Evolutionary conservation across 2,113 vertebrate genomes (phyloP), one percentile per base, ranked within the genome.

Genomic region (Alligator sinensis): DNA sequence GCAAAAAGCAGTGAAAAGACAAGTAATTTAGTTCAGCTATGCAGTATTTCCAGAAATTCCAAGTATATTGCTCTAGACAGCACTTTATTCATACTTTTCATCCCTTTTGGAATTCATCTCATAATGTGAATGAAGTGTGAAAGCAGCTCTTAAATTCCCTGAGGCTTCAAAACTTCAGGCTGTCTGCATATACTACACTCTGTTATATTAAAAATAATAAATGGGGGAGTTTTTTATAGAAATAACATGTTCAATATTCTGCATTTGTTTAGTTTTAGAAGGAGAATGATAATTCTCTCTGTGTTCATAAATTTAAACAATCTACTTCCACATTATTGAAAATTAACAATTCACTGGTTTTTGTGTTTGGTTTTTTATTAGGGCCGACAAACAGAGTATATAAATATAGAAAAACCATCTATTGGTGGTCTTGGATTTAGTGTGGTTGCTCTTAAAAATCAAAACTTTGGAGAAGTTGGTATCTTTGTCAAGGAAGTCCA

Each of bases 401-500:
- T 99, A 91, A 96, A 94, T 30, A 98, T 99, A 89, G 98, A 98
- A 55, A 99, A 99, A 54, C 99, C 99, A n/a, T 95, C 96, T 34
- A 93, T 98, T 28, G 99, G 98, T 81, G 99, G 99, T 30, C 98
- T 99, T 58, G 99, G 99, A 77, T 99, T 99, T 98, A 99, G 99
- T 28, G 99, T 99, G 92, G 98, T 99, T 63, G 98, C 99, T 25
- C 97, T 99, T 68, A 98, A 97, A 91, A 98, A 98, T 28, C 97
- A 97, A 77, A 98, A 92, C 66, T 87, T 97, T 87, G 98, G 98
- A 95, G 96, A 98, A 85, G 98, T 97, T 55, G 98, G 98, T 9
- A 98, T 99, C 88, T 99, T 99, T 66, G 97, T 99, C 94, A 99
- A 98, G 94, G 99, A 99, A 91, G 98, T 99, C 72, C 99, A 99